These are phyloP conservation scores for Eumacrocentrus americanus DNA, from an alignment of 2,888 invertebrate genomes.

Conservation along the genomic window DNA sequence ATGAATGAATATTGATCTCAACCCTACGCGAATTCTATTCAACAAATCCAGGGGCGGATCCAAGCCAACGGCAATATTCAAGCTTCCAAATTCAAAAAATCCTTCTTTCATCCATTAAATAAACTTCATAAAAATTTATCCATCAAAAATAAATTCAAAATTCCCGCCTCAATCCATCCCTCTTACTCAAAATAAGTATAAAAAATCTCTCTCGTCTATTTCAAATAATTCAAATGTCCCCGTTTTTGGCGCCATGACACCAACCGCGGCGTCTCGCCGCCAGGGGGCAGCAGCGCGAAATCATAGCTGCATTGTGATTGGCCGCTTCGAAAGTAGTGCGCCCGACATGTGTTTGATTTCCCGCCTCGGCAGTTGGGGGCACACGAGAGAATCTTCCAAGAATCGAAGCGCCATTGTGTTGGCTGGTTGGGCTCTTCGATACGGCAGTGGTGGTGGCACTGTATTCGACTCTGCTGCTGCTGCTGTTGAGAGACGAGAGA, in stretches of 20 bases:
- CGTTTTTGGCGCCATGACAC: not conserved
- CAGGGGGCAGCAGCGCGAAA: slow-evolving; percentile 37
- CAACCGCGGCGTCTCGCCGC: not conserved
- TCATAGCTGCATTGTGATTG: slow-evolving; percentile 46
- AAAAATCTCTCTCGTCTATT: not conserved
- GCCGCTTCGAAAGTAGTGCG: slow-evolving; percentile 57
- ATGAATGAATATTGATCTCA: slow-evolving; percentile 53
- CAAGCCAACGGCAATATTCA: slow-evolving; percentile 17
- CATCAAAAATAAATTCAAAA: not conserved
- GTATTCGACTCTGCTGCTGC: slow-evolving; percentile 39
- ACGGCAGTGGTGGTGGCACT: slow-evolving; percentile 44
- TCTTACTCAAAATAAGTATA: too few species aligned
- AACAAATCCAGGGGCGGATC: slow-evolving; percentile 46
- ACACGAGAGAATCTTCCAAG: slow-evolving; percentile 38
- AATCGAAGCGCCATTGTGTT: slow-evolving; percentile 36
- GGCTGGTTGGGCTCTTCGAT: slow-evolving; percentile 36
- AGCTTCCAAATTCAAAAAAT: not conserved
- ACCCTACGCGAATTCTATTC: slow-evolving; percentile 43
- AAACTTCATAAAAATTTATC: not conserved
- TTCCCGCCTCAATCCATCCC: too few species aligned
- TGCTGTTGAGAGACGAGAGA: slow-evolving; percentile 37
- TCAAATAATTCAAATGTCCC: not conserved
- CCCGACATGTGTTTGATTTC: slow-evolving; percentile 58
- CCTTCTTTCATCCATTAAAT: not conserved
- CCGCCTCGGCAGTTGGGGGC: slow-evolving; percentile 56